These are phyloP conservation scores for Scophthalmus maximus DNA, from an alignment of 2,113 vertebrate species.

Conservation along the genomic window DNA sequence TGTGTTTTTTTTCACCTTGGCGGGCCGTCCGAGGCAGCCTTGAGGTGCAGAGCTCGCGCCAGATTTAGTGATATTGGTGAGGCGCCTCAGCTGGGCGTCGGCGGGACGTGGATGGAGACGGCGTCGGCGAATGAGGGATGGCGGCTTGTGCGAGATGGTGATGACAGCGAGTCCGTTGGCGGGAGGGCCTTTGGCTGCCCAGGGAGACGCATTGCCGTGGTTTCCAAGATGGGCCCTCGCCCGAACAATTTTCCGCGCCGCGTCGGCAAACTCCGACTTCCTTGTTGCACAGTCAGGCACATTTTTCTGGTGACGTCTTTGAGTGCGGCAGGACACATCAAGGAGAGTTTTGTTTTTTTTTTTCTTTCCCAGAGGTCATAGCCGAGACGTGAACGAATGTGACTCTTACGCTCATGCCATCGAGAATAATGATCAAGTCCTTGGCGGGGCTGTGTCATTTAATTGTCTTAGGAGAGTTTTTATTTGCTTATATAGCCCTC, in stretches of 20 bases:
- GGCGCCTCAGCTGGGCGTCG: conserved; percentile 2
- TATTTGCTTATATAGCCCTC: conserved; percentile 38
- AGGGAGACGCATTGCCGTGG: no score
- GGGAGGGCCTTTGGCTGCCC: no score
- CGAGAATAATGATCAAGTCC: conserved; percentile 31
- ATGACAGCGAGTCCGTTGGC: no score
- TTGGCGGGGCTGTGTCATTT: conserved; percentile 55
- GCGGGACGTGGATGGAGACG: no score
- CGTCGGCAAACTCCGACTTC: no score
- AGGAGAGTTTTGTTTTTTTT: no score
- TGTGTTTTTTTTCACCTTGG: conserved; percentile 31
- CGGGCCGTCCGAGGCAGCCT: conserved; percentile 4
- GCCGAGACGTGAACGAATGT: neutral
- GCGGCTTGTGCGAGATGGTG: no score
- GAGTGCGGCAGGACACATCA: neutral
- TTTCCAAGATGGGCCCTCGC: no score
- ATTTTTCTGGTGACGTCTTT: no score
- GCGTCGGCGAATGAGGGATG: no score
- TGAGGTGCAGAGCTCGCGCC: conserved; percentile 11
- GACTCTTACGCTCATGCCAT: neutral
- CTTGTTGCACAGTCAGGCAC: no score
- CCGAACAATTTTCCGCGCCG: no score
- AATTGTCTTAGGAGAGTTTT: conserved; percentile 66
- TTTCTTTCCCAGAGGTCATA: neutral
- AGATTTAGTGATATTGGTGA: conserved; percentile 29